Evolutionary conservation across 2,113 vertebrate species (phyloP), one percentile per base, ranked within the genome.

Genomic region (Axis porcinus): DNA sequence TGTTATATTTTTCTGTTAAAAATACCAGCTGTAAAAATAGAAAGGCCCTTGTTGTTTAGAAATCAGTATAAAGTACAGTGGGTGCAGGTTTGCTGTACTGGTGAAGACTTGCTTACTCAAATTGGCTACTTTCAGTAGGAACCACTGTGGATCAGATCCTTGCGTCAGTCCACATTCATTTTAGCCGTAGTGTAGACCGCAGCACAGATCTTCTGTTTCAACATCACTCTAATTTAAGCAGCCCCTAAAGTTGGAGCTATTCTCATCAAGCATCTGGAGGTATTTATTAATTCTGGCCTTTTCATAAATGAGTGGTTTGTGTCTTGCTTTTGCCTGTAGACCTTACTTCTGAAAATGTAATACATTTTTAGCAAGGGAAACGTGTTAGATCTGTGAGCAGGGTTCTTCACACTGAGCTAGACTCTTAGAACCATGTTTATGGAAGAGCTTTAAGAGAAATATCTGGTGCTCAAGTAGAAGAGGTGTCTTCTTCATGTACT

Each of bases 61-160:
- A 95, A 97, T 96, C 86, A 92, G 5, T 85, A 78, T 47, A 79
- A 91, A 97, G 94, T 67, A 58, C 86, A 83, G 43, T 95, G 90
- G 76, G 95, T 52, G 89, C 8, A 2, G 82, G 50, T 67, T 91
- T 94, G 97, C 95, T 86, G 82, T 84, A 55, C 82, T 83, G 36
- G 52, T 54, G 45, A 88, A 88, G 94, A 94, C 19, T 1, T 89
- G 96, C 93, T 98, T 97, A 97, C 95, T 98, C 98, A 98, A 94
- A 98, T 60, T 21, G 13, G 81, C 97, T 36, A 83, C 95, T 98
- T 97, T 95, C 96, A 91, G 97, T 86, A 97, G 89, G 95, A 96
- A 97, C 97, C 95, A 60, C 95, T 87, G 67, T 94, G 86, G 84
- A 95, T 87, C 27, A 13, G 64, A 79, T 82, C 97, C 97, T 90